These are phyloP conservation scores for Beaufortia kweichowensis DNA, from an alignment of 2,113 vertebrate genomes.

Conservation along the genomic window DNA sequence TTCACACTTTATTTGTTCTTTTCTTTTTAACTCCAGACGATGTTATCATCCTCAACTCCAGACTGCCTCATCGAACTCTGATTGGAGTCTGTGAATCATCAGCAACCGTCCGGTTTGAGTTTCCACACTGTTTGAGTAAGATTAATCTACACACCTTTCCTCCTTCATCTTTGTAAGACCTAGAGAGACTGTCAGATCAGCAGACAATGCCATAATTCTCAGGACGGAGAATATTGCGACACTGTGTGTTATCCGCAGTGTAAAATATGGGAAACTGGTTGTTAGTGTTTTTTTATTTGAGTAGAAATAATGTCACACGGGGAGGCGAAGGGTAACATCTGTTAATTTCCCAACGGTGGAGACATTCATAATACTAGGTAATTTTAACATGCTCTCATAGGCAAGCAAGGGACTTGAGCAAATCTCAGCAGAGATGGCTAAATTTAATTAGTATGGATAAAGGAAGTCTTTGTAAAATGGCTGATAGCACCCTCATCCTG, in stretches of 20 bases:
- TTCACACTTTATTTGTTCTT: background rate
- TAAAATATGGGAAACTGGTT: constrained; percentile 8
- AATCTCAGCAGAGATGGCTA: background rate
- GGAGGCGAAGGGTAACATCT: constrained; percentile 1
- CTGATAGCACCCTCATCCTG: background rate
- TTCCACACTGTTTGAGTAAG: constrained; percentile 18
- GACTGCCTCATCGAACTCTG: constrained; percentile 22
- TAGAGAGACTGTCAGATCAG: constrained; percentile 13
- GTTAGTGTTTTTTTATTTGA: constrained; percentile 3
- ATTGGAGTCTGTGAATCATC: constrained; percentile 31
- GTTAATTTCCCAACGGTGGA: constrained; percentile 21
- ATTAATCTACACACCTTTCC: constrained; percentile 16
- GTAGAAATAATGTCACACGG: constrained; percentile 13
- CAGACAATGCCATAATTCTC: constrained; percentile 9
- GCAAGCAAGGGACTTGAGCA: constrained; percentile 12
- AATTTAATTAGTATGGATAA: constrained; percentile 21
- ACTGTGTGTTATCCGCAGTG: background rate
- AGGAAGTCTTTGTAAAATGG: constrained; percentile 12
- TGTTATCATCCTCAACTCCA: no score
- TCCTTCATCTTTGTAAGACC: background rate
- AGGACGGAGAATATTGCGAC: background rate
- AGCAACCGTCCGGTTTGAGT: constrained; percentile 23
- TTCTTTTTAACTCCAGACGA: background rate
- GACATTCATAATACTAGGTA: constrained; percentile 30
- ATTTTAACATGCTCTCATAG: constrained; percentile 24